phyloP scores from a whole-genome alignment of 2,888 invertebrate genomes.

The Idaea straminata region DNA sequence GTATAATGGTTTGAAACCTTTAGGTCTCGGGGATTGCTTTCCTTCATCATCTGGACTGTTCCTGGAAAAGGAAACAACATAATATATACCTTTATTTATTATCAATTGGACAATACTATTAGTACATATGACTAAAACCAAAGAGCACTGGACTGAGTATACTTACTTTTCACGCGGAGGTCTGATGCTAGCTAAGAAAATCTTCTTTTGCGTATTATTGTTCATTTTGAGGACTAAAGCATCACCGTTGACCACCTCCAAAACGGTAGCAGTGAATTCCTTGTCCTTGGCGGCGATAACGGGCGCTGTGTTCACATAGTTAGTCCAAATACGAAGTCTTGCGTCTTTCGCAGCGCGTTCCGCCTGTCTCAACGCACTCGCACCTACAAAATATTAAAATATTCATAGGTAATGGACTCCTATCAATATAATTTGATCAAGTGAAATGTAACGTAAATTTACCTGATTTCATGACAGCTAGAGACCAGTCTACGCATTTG shows the following conservation, averaged over 20 bases:
- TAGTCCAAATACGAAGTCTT: conserved; percentile 93
- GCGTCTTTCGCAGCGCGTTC: conserved; percentile 94
- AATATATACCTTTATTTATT: too few species aligned
- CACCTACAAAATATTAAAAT: conserved; percentile 63
- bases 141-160: background rate
- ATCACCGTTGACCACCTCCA: conserved; percentile 97
- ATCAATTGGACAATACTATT: too few species aligned
- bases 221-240: conserved; percentile 91
- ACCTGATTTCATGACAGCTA: conserved; percentile 74
- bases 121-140: background rate
- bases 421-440: background rate
- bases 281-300: conserved; percentile 88
- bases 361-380: conserved; percentile 90
- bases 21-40: conserved; percentile 84
- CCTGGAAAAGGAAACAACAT: conserved; percentile 28
- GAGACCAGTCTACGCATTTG: conserved; percentile 83
- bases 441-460: conserved; percentile 15
- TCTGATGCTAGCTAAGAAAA: conserved; percentile 97
- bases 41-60: conserved; percentile 83
- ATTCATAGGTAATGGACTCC: background rate
- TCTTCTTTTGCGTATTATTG: conserved; percentile 90
- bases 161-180: conserved; percentile 89
- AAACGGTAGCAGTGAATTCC: conserved; percentile 89
- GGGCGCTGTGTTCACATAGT: conserved; percentile 89
- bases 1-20: conserved; percentile 93